A percentile compares a stretch with the other conserved stretches of the same genome.
Conservation (phyloP, 2,797 vertebrate species). For the Hirundo rustica region DNA sequence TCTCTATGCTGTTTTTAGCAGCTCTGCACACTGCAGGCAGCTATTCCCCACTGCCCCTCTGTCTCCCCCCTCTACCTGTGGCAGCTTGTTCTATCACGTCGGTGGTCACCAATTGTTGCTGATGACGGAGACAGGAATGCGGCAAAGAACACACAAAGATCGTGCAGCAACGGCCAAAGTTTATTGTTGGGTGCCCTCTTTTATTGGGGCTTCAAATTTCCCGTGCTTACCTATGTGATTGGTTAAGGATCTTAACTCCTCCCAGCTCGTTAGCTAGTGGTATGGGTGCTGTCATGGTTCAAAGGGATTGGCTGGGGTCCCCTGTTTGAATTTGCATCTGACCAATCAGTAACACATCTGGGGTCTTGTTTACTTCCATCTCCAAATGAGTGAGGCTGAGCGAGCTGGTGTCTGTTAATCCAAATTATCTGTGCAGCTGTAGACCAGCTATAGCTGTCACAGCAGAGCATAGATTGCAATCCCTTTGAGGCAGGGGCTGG, state of each 20-base stretch:
- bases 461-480: not conserved
- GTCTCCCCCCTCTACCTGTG: too few species aligned
- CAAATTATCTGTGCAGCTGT: not conserved
- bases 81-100: too few species aligned
- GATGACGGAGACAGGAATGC: too few species aligned
- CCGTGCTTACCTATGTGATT: not conserved
- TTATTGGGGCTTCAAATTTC: not conserved
- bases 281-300: not conserved
- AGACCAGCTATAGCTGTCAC: not conserved
- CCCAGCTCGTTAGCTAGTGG: not conserved
- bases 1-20: too few species aligned
- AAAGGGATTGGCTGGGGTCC: not conserved
- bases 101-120: too few species aligned
- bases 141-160: too few species aligned
- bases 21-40: too few species aligned
- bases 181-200: not conserved
- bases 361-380: not conserved
- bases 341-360: too few species aligned
- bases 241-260: not conserved
- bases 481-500: not conserved
- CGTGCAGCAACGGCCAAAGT: not conserved
- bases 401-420: not conserved
- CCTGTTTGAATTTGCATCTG: not conserved
- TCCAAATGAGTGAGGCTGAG: not conserved
- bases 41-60: too few species aligned